Percentiles rank a stretch among this genome's conserved stretches.
phyloP scores from a whole-genome alignment of 2,797 vertebrate genomes.

The Macropodus opercularis region DNA sequence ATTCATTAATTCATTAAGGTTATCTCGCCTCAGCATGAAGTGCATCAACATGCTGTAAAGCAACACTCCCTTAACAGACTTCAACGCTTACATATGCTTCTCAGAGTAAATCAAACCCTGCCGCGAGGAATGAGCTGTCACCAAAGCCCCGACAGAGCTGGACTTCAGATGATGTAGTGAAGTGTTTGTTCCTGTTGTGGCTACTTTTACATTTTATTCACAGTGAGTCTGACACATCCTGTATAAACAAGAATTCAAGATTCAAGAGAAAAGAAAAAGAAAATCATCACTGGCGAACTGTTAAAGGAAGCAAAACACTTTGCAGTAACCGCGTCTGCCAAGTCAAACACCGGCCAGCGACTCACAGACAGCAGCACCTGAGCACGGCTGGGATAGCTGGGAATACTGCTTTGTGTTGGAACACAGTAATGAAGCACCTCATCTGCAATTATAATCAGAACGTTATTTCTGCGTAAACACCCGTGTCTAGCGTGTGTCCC shows the following conservation, averaged over 20 bases:
- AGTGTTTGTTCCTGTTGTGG: background rate
- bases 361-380: constrained; percentile 11
- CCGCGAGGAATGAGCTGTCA: constrained; percentile 39
- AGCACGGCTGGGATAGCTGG: constrained; percentile 1
- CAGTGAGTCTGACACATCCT: constrained; percentile 44
- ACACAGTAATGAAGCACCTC: constrained; percentile 3
- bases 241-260: constrained; percentile 27
- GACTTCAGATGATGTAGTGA: constrained; percentile 13
- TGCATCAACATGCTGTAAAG: constrained; percentile 27
- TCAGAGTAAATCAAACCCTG: constrained; percentile 60
- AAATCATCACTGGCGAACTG: constrained; percentile 56
- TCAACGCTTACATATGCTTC: constrained; percentile 38
- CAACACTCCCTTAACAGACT: constrained; percentile 28
- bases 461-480: background rate
- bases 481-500: background rate
- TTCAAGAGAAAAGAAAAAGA: constrained; percentile 34
- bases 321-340: constrained; percentile 38
- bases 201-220: background rate
- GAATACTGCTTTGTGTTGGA: constrained; percentile 9
- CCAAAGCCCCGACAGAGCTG: constrained; percentile 10
- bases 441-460: constrained; percentile 25
- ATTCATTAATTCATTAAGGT: constrained; percentile 49
- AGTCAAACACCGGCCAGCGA: constrained; percentile 38
- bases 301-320: constrained; percentile 56
- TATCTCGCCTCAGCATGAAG: constrained; percentile 37